Evolutionary conservation across 1,140 invertebrate genomes (phyloP).

Genomic region (Bombus sibiricus): DNA sequence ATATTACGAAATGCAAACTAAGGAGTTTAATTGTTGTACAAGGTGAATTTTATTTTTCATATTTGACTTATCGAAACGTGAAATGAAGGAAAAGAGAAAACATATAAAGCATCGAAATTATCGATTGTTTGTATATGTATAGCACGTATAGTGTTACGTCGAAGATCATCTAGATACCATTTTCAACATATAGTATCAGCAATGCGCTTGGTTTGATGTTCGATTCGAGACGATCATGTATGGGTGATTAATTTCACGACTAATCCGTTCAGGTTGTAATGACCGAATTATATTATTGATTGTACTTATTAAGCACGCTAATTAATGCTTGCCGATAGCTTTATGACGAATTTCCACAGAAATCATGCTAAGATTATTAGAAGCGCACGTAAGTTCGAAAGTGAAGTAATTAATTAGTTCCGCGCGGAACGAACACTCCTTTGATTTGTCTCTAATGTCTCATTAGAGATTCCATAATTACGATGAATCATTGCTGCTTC

Average conservation of each 20-base stretch:
- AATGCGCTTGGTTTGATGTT: constrained; percentile 3
- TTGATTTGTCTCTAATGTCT: constrained; percentile 39
- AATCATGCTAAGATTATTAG: constrained; percentile 17
- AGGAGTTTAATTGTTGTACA: neutral
- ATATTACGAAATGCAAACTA: neutral
- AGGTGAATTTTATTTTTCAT: neutral
- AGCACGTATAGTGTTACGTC: neutral
- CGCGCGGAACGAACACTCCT: constrained; percentile 12
- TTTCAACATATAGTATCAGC: neutral
- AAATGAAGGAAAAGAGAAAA: neutral
- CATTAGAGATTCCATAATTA: constrained; percentile 52
- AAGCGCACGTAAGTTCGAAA: neutral
- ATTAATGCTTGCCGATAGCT: constrained; percentile 14
- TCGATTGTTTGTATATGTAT: neutral
- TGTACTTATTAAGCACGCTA: constrained; percentile 17
- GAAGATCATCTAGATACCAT: constrained; percentile 9
- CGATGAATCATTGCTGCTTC: constrained; percentile 26
- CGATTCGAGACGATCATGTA: neutral
- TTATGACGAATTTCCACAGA: constrained; percentile 1
- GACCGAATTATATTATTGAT: constrained; percentile 26
- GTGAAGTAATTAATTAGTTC: constrained; percentile 45
- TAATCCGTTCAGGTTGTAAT: neutral
- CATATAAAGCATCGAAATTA: neutral
- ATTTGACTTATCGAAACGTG: no score
- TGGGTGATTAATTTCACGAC: constrained; percentile 21